phyloP scores from a whole-genome alignment of 2,113 vertebrate genomes.

The Pelecanus crispus region DNA sequence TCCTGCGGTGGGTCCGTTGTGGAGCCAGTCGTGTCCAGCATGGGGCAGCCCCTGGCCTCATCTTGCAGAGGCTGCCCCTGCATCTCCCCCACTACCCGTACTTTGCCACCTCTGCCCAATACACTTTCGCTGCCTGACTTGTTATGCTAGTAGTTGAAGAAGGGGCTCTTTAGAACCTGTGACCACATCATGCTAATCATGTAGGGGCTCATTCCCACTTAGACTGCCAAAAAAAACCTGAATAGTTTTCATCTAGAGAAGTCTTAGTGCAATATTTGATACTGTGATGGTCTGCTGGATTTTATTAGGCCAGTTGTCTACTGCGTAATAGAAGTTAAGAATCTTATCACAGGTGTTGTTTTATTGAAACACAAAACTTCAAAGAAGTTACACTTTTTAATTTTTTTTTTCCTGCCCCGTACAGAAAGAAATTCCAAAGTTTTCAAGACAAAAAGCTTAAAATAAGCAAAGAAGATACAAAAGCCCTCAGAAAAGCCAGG shows the following conservation, averaged over 20 bases:
- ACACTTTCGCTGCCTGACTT: not conserved
- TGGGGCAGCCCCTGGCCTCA: not conserved
- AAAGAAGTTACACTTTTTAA: not conserved
- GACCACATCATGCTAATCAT: not conserved
- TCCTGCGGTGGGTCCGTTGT: not conserved
- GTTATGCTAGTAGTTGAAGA: not conserved
- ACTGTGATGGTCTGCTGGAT: not conserved
- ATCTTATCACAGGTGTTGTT: not conserved
- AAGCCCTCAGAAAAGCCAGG: slow-evolving; percentile 85
- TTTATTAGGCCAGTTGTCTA: not conserved
- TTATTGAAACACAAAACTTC: not conserved
- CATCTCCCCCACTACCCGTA: not conserved
- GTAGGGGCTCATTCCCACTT: not conserved
- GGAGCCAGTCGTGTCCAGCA: not conserved
- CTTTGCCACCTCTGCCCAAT: not conserved
- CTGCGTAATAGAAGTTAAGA: not conserved
- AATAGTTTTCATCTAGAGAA: not conserved
- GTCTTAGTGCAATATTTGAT: not conserved
- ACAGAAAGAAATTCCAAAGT: slow-evolving; percentile 97
- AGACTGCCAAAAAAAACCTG: not conserved
- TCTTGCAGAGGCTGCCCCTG: not conserved
- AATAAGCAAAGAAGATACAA: slow-evolving; percentile 86
- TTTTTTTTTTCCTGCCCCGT: not conserved
- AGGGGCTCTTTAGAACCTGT: not conserved
- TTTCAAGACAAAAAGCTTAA: slow-evolving; percentile 94